Conservation (phyloP, 2,113 vertebrate species). For the Ctenodactylus gundi region DNA sequence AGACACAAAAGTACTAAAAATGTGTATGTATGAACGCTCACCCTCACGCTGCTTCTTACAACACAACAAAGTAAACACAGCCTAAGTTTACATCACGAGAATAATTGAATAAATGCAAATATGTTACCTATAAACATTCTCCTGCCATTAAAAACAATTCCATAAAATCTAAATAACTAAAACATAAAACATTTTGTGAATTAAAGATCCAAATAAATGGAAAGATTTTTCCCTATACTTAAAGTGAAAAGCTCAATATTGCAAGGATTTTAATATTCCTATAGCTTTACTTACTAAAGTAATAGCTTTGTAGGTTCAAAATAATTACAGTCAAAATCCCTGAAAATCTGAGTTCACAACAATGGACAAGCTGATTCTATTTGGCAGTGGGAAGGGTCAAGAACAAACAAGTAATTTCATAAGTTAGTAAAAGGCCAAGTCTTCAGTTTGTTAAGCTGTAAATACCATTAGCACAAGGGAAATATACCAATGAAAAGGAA, state of each 20-base stretch:
- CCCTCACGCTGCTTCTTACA: background rate
- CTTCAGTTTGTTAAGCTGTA: background rate
- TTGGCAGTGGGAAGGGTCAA: background rate
- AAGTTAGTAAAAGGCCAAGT: background rate
- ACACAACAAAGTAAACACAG: background rate
- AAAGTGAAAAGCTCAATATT: background rate
- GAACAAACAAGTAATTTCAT: background rate
- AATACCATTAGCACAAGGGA: background rate
- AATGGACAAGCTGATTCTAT: background rate
- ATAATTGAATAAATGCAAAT: background rate
- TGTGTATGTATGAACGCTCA: background rate
- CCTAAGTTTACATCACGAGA: background rate
- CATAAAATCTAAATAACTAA: background rate
- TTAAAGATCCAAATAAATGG: background rate
- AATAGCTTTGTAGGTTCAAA: background rate
- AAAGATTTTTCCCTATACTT: background rate
- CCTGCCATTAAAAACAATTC: background rate
- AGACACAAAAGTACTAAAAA: slow-evolving; percentile 10
- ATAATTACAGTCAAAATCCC: background rate
- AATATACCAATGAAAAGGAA: background rate
- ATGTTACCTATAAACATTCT: background rate
- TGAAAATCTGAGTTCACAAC: background rate
- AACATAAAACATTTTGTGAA: background rate
- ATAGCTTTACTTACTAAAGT: background rate
- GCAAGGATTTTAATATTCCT: background rate